Evolutionary conservation across 2,888 invertebrate species (phyloP), one percentile per base, ranked within the genome.

Genomic region (Polymixis flavicincta): DNA sequence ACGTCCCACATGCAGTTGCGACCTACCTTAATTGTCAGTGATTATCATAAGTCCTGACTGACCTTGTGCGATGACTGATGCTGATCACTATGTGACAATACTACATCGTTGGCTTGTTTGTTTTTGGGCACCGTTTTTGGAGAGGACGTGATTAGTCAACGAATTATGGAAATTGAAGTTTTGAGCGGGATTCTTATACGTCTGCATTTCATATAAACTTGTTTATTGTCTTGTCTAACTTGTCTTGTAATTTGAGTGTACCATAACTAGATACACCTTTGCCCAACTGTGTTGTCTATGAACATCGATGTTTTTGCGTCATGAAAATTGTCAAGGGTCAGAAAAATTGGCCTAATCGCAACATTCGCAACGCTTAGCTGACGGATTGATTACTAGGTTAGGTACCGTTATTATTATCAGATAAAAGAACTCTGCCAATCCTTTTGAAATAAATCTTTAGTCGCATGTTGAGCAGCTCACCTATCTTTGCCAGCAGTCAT

Each of bases 41-140:
- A 91, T 89, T 87, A 90, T 86, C 81, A 83, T 70, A 84, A 78
- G 90, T 89, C 91, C 90, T 85, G 64, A 54, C 65, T 80, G 89
- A 90, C 92, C 90, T 91, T 89, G 90, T 71, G 64, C 55, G 76
- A 78, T 82, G 79, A 84, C 76, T 82, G 84, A 76, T 78, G 79
- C 72, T 72, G 74, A 52, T 69, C 70, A 76, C 52, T 74, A 74
- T 65, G 76, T 74, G 80, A 78, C 83, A 78, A 81, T 82, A 78
- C 75, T 66, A 68, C 54, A 72, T 48, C 22, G 69, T 63, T 64
- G 60, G 55, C 54, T 69, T 72, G 60, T 76, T 82, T 63, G 32
- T 65, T 75, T 81, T 76, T 65, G 54, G 17, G 37, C 37, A 63
- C 32, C 28, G 8, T 42, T 32, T 74, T 73, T 32, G 79, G 59